These are phyloP conservation scores for Castor canadensis DNA, from an alignment of 2,113 vertebrate species.

Conservation along the genomic window DNA sequence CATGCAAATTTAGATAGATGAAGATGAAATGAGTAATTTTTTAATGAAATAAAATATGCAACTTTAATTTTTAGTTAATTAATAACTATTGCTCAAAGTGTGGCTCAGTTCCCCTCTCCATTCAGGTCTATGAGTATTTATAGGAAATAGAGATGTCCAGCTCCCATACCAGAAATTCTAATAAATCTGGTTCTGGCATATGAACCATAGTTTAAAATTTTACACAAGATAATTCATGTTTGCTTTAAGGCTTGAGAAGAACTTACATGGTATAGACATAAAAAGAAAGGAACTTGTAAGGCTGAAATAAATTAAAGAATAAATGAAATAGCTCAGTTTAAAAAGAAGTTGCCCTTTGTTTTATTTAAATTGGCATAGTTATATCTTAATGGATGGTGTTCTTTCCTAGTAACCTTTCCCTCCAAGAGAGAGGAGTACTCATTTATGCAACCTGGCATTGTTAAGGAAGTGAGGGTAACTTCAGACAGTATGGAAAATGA, in stretches of 20 bases:
- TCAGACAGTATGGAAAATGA: not conserved
- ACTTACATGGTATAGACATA: not conserved
- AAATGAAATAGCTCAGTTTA: conserved; percentile 27
- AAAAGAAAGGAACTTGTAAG: not conserved
- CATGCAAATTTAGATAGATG: not conserved
- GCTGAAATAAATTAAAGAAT: not conserved
- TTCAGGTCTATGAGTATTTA: not conserved
- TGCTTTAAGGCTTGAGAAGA: not conserved
- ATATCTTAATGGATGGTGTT: conserved; percentile 24
- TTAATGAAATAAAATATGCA: conserved; percentile 44
- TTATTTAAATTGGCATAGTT: conserved; percentile 57
- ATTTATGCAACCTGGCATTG: not conserved
- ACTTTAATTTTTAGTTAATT: conserved; percentile 31
- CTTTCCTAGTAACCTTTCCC: not conserved
- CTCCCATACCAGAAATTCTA: not conserved
- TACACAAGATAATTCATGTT: not conserved
- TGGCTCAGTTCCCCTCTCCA: not conserved
- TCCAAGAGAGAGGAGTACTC: not conserved
- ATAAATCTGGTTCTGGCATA: not conserved
- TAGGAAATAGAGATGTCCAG: not conserved
- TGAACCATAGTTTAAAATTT: not conserved
- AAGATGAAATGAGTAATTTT: conserved; percentile 1
- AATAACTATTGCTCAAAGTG: not conserved
- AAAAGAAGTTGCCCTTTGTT: conserved; percentile 39
- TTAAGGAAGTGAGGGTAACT: not conserved